Evolutionary conservation across 1,140 invertebrate species (phyloP), one percentile per base, ranked within the genome.

Genomic region (Marisa cornuarietis): DNA sequence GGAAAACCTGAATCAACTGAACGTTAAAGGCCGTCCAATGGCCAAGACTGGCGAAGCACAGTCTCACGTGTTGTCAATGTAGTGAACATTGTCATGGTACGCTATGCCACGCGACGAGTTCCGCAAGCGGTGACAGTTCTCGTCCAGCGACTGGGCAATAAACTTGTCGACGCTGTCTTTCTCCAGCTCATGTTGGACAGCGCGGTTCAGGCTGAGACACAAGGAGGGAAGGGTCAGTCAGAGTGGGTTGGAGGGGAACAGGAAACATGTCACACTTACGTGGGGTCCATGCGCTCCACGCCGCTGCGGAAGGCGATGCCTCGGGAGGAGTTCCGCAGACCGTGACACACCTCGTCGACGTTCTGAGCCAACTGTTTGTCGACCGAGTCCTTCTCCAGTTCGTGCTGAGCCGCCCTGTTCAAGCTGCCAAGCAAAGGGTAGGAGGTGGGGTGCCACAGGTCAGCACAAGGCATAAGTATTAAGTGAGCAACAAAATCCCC

Each of bases 61-160:
- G 54, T 90, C 91, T 92, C 92, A 95, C 92, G 96, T 96, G 69
- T 95, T 94, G 93, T 98, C 96, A 87, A 94, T 95, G 91, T 95
- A 95, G 89, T 98, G 95, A 79, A 98, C 96, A 78, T 96, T 96
- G 71, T 95, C 95, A 90, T 96, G 97, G 90, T 95, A 97, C 86
- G 96, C 95, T 79, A 98, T 94, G 31, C 96, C 96, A 84, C 95
- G 91, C 22, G 95, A 96, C 82, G 94, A 94, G 91, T 98, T 97
- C 88, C 95, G 96, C 65, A 98, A 91, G 86, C 95, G 94, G 83
- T 92, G 90, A 88, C 96, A 96, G 89, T 95, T 93, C 52, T 94
- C 94, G 91, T 98, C 97, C 80, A 98, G 96, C 66, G 94, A 95
- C 73, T 97, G 92, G 9, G 96, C 95, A 63, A 94, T 94, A 91